Percentiles rank a stretch among this genome's conserved stretches.
These are phyloP conservation scores for Anarsia innoxiella DNA, from an alignment of 2,888 invertebrate species.

Conservation along the genomic window DNA sequence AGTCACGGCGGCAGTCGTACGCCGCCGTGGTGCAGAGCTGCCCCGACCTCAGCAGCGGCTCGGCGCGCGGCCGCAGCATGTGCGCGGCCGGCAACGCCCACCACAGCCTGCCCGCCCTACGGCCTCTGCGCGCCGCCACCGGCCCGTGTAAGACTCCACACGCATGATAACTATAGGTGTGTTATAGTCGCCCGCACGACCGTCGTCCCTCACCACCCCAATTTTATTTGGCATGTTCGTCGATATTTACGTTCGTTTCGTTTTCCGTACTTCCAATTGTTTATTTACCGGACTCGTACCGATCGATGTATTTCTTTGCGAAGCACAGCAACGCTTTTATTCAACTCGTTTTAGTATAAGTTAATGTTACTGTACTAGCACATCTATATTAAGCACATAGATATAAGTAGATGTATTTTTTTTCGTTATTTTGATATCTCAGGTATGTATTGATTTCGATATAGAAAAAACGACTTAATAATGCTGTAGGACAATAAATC, in stretches of 20 bases:
- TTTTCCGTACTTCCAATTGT: no score
- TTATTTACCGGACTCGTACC: background rate
- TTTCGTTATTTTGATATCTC: no score
- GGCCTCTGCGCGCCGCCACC: constrained; percentile 18
- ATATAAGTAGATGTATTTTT: no score
- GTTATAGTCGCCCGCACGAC: constrained; percentile 46
- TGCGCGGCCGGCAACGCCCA: constrained; percentile 20
- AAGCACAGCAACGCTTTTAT: constrained; percentile 12
- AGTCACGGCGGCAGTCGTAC: constrained; percentile 25
- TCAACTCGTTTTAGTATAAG: constrained; percentile 3
- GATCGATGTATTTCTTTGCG: constrained; percentile 8
- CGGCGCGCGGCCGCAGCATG: constrained; percentile 29
- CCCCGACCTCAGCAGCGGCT: constrained; percentile 39
- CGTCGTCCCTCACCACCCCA: constrained; percentile 19
- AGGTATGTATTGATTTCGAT: no score
- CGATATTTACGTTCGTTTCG: constrained; percentile 11
- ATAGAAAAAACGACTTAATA: no score
- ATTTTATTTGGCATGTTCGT: constrained; percentile 18
- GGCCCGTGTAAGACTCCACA: constrained; percentile 54
- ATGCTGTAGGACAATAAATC: no score
- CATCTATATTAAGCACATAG: no score
- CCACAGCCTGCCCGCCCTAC: constrained; percentile 28
- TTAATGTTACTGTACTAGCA: no score
- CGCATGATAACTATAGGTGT: constrained; percentile 64
- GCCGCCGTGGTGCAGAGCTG: constrained; percentile 38